Conservation (phyloP, 2,888 invertebrate genomes). For the Hofmannophila pseudospretella region DNA sequence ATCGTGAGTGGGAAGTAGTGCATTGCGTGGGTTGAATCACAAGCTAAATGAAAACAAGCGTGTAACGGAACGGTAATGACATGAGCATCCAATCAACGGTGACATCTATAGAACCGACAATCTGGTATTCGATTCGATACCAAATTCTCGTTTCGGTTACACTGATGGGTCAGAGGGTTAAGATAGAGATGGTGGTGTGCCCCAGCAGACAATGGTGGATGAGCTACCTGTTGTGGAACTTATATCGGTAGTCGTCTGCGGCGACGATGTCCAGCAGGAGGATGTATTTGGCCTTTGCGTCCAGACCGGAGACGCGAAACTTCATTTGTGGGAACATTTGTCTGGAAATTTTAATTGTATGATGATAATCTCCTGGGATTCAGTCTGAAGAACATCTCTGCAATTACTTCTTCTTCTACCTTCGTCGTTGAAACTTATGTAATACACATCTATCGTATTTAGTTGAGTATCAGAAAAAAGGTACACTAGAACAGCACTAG, state of each 20-base stretch:
- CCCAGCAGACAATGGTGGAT: constrained; percentile 42
- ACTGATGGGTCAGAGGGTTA: constrained; percentile 30
- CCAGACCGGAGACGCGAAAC: constrained; percentile 98
- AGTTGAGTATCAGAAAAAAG: too few species aligned
- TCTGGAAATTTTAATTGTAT: constrained; percentile 80
- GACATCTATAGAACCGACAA: constrained; percentile 46
- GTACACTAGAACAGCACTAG: too few species aligned
- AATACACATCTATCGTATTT: too few species aligned
- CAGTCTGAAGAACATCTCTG: not conserved
- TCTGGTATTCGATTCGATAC: constrained; percentile 30
- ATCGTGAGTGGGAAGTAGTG: constrained; percentile 66
- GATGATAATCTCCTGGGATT: not conserved
- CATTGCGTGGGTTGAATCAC: constrained; percentile 68
- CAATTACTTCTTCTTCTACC: too few species aligned
- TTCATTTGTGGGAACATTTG: constrained; percentile 99
- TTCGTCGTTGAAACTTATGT: too few species aligned
- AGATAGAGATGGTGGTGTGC: constrained; percentile 30
- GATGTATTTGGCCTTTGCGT: constrained; percentile 99
- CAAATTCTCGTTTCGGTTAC: constrained; percentile 35
- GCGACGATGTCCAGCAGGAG: constrained; percentile 99
- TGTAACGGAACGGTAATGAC: constrained; percentile 52
- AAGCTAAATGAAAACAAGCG: constrained; percentile 68
- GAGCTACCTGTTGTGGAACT: constrained; percentile 94
- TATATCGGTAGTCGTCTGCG: constrained; percentile 98
- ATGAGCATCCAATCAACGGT: constrained; percentile 61